These are phyloP conservation scores for Strigamia maritima DNA, from an alignment of 2,888 invertebrate species.

Conservation along the genomic window DNA sequence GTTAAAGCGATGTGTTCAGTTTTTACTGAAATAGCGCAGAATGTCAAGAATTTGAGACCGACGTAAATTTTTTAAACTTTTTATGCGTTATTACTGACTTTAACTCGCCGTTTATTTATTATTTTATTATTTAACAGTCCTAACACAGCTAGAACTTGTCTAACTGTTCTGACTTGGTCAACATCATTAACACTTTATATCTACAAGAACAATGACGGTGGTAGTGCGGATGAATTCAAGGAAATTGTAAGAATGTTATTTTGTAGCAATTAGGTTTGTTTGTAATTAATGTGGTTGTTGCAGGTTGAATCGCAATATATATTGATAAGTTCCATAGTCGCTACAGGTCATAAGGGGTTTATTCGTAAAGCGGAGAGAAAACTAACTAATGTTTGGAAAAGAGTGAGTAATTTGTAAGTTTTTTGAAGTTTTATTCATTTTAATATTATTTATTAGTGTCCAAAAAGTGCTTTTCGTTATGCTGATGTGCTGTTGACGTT, in stretches of 20 bases:
- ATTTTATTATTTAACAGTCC: too few relatives aligned
- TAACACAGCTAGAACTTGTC: slow-evolving; percentile 38
- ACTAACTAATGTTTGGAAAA: slow-evolving; percentile 42
- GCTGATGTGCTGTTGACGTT: slow-evolving; percentile 56
- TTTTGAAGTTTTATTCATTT: neutral
- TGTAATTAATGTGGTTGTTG: neutral
- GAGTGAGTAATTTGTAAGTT: slow-evolving; percentile 38
- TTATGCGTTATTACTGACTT: too few relatives aligned
- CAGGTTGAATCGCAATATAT: slow-evolving; percentile 42
- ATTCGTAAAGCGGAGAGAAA: slow-evolving; percentile 42
- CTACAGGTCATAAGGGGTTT: slow-evolving; percentile 41
- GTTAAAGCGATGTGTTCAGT: slow-evolving; percentile 66
- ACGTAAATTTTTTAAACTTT: slow-evolving; percentile 62
- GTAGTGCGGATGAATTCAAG: slow-evolving; percentile 39
- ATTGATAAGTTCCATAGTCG: slow-evolving; percentile 42
- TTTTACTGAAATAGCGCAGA: slow-evolving; percentile 63
- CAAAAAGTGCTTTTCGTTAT: slow-evolving; percentile 52
- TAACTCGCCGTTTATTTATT: too few relatives aligned
- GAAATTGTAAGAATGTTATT: slow-evolving; percentile 42
- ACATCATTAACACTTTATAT: slow-evolving; percentile 34
- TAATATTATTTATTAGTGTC: neutral
- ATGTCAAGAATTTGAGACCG: slow-evolving; percentile 62
- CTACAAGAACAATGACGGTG: slow-evolving; percentile 36
- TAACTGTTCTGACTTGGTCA: slow-evolving; percentile 41
- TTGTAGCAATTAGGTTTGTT: neutral